Percentiles rank a stretch among this genome's conserved stretches.
Conservation (phyloP, 2,888 invertebrate genomes). For the Mycogona germanica region DNA sequence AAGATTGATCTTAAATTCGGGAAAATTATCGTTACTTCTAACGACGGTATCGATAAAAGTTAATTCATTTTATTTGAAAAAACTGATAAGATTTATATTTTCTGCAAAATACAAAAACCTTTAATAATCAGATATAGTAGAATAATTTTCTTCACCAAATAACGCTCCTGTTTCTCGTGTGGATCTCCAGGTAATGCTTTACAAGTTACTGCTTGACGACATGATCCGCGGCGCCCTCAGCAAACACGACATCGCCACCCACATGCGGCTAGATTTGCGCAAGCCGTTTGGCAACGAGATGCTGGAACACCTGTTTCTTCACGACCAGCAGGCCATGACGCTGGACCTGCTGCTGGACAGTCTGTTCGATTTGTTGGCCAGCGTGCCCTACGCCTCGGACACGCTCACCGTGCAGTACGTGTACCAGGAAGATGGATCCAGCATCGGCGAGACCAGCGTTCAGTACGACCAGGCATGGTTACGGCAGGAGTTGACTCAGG, state of each 20-base stretch:
- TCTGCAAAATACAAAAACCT: too few relatives aligned
- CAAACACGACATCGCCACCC: not conserved
- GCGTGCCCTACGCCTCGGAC: slow-evolving; percentile 3
- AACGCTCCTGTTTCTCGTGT: too few relatives aligned
- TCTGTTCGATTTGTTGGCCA: not conserved
- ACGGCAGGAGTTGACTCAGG: not conserved
- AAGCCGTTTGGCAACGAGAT: not conserved
- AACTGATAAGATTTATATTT: too few relatives aligned
- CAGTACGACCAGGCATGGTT: slow-evolving; percentile 7
- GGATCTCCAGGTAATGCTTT: slow-evolving; percentile 14
- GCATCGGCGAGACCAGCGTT: not conserved
- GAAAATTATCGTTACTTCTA: too few relatives aligned
- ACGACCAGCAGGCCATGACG: not conserved
- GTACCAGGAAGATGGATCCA: not conserved
- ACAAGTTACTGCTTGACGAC: slow-evolving; percentile 10
- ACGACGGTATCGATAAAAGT: too few relatives aligned
- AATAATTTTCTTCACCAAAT: too few relatives aligned
- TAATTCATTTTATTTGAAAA: too few relatives aligned
- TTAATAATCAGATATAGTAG: too few relatives aligned
- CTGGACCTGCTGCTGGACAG: slow-evolving; percentile 1
- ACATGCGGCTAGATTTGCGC: not conserved
- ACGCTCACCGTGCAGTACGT: slow-evolving; percentile 2
- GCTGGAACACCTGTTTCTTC: not conserved
- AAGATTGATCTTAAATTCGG: too few relatives aligned
- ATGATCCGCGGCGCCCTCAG: not conserved